These are phyloP conservation scores for Dichetophora obliterata DNA, from an alignment of 2,888 invertebrate species.

Conservation along the genomic window DNA sequence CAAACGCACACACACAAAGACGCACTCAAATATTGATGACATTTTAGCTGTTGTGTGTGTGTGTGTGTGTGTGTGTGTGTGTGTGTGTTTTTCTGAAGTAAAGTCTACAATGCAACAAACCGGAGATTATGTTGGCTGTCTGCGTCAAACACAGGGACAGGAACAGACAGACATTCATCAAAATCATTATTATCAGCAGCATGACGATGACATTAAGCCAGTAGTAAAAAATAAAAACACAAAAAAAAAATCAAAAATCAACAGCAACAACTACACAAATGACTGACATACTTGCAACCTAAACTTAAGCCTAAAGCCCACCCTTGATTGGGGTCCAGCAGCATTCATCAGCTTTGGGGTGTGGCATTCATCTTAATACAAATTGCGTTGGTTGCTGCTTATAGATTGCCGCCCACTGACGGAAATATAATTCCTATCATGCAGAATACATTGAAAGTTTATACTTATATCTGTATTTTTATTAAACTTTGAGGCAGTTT, in stretches of 20 bases:
- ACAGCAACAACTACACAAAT: not conserved
- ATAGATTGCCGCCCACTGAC: constrained; percentile 49
- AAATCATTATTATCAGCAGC: constrained; percentile 1
- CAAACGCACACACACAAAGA: not conserved
- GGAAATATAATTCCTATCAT: constrained; percentile 50
- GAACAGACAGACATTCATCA: constrained; percentile 6
- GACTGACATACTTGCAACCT: constrained; percentile 1
- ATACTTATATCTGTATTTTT: not conserved
- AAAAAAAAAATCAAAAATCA: not conserved
- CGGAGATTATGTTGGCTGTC: constrained; percentile 53
- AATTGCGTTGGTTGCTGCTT: constrained; percentile 15
- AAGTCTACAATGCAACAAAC: constrained; percentile 43
- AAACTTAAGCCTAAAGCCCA: not conserved
- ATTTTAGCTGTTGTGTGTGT: constrained; percentile 17
- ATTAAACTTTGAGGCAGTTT: not conserved
- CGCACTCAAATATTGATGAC: constrained; percentile 21
- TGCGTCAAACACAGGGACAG: constrained; percentile 23
- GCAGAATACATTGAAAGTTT: constrained; percentile 44
- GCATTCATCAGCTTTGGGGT: not conserved
- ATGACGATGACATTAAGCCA: not conserved
- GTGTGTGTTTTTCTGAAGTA: not conserved
- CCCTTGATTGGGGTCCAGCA: not conserved
- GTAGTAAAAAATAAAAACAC: not conserved
- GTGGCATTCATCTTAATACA: not conserved
- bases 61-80: constrained; percentile 29